phyloP scores from a whole-genome alignment of 1,140 invertebrate genomes.

The Leptopilina clavipes region DNA sequence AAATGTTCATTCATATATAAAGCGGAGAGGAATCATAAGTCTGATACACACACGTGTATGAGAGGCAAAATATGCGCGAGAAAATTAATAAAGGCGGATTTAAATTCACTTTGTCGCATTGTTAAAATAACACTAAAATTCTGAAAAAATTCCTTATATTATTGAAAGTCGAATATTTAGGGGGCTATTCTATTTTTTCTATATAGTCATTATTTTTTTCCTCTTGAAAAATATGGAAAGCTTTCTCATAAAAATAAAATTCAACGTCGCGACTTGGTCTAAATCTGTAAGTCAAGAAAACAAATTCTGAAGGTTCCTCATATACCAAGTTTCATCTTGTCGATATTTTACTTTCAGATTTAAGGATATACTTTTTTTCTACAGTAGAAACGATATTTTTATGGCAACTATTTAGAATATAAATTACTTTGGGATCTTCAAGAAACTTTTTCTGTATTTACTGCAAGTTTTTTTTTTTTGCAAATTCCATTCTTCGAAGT shows the following conservation, averaged over 20 bases:
- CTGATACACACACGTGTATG: constrained; percentile 10
- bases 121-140: neutral
- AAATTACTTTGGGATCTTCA: too few relatives aligned
- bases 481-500: too few relatives aligned
- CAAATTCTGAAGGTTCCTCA: constrained; percentile 2
- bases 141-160: too few relatives aligned
- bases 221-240: neutral
- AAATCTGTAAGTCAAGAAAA: neutral
- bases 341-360: neutral
- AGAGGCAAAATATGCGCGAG: neutral
- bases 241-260: neutral
- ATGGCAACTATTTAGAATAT: too few relatives aligned
- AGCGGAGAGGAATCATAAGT: constrained; percentile 16
- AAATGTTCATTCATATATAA: constrained; percentile 23
- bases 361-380: too few relatives aligned
- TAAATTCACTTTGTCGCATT: neutral
- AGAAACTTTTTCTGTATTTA: too few relatives aligned
- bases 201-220: neutral
- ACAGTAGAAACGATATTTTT: too few relatives aligned
- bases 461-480: too few relatives aligned
- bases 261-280: neutral
- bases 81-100: constrained; percentile 6
- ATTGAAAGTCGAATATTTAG: neutral
- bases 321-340: constrained; percentile 2
- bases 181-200: neutral